These are phyloP conservation scores for Lamprologus sp. DNA, from an alignment of 2,113 vertebrate genomes.

Conservation along the genomic window DNA sequence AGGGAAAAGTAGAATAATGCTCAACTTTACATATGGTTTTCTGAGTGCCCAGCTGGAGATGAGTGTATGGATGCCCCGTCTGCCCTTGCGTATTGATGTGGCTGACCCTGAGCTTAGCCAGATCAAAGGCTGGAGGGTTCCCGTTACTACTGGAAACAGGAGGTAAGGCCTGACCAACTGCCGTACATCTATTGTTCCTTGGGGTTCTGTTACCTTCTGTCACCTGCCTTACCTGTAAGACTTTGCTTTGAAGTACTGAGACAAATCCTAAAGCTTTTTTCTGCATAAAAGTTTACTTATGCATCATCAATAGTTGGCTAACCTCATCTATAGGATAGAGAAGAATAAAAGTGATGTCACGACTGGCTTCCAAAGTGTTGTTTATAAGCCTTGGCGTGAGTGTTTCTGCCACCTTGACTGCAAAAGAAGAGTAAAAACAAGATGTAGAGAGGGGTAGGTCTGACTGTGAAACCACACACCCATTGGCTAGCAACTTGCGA, in stretches of 20 bases:
- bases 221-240: neutral
- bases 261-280: neutral
- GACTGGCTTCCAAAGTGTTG: neutral
- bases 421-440: neutral
- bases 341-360: neutral
- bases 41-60: conserved; percentile 82
- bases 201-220: neutral
- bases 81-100: conserved; percentile 84
- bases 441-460: neutral
- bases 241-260: neutral
- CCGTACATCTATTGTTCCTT: neutral
- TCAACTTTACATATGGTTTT: conserved; percentile 90
- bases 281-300: neutral
- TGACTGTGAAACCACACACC: neutral
- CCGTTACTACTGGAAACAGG: conserved; percentile 76
- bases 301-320: neutral
- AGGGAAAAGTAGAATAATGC: conserved; percentile 73
- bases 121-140: conserved; percentile 94
- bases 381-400: neutral
- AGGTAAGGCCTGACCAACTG: conserved; percentile 65
- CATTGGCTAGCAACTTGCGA: neutral
- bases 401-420: neutral
- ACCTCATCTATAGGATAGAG: neutral
- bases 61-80: conserved; percentile 87
- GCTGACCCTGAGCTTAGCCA: conserved; percentile 89